phyloP scores from a whole-genome alignment of 2,113 vertebrate genomes.

The Gopherus evgoodei region DNA sequence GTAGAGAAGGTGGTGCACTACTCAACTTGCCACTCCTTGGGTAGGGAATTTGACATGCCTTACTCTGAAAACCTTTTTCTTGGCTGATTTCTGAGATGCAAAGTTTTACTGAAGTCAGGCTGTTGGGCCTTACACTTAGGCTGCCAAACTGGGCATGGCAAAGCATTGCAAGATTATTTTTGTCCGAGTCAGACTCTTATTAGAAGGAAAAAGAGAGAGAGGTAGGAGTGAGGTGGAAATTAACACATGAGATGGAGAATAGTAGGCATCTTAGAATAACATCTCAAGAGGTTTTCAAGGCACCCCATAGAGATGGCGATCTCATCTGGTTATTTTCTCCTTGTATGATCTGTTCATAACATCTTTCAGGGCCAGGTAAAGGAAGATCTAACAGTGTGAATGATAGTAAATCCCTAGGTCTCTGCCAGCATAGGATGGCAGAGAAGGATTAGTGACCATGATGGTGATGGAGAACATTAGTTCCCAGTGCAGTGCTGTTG shows the following conservation, averaged over 20 bases:
- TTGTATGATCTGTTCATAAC: not conserved
- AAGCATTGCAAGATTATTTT: not conserved
- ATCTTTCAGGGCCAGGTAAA: not conserved
- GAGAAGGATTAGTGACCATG: not conserved
- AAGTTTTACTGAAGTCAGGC: not conserved
- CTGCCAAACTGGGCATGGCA: accelerated
- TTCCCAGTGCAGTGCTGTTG: not conserved
- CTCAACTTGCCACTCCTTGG: not conserved
- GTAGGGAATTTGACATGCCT: not conserved
- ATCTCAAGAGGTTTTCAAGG: not conserved
- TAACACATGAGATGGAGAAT: not conserved
- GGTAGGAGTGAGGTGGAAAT: not conserved
- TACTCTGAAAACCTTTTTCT: not conserved
- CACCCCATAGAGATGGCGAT: not conserved
- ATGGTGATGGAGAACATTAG: not conserved
- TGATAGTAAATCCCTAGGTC: not conserved
- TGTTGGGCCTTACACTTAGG: not conserved
- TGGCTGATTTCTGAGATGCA: not conserved
- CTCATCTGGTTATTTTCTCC: not conserved
- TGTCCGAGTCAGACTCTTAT: not conserved
- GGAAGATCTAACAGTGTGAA: not conserved
- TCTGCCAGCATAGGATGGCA: too few relatives aligned
- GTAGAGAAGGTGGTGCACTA: not conserved
- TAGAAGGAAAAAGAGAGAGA: not conserved
- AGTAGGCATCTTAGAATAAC: not conserved